These are phyloP conservation scores for Ictalurus furcatus DNA, from an alignment of 2,113 vertebrate genomes.

Conservation along the genomic window DNA sequence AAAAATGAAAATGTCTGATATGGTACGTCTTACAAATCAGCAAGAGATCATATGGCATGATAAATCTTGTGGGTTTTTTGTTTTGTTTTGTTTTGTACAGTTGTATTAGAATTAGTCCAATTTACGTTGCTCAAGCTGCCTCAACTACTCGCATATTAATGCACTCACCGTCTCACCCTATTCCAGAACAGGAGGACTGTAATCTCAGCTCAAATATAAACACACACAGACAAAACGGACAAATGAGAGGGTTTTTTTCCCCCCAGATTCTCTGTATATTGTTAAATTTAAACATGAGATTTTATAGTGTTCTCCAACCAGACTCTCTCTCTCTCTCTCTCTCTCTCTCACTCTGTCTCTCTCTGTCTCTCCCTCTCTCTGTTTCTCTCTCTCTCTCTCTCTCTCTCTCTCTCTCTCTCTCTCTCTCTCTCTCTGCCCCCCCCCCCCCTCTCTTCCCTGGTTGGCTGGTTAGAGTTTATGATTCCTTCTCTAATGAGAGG, in stretches of 20 bases:
- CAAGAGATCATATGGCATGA: neutral
- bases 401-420: slow-evolving; percentile 20
- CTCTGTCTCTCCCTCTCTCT: slow-evolving; percentile 9
- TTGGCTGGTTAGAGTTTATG: slow-evolving; percentile 42
- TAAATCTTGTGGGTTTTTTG: neutral
- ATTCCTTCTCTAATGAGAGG: slow-evolving; percentile 51
- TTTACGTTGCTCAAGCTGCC: neutral
- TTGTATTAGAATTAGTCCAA: neutral
- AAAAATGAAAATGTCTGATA: neutral
- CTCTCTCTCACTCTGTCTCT: neutral
- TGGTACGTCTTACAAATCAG: neutral
- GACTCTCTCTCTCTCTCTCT: neutral
- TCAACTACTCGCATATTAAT: slow-evolving; percentile 25
- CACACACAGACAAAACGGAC: neutral
- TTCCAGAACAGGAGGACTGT: slow-evolving; percentile 1
- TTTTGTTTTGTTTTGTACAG: neutral
- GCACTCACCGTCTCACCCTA: neutral
- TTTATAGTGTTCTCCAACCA: slow-evolving; percentile 20
- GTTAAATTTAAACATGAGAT: slow-evolving; percentile 31
- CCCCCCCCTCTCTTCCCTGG: slow-evolving; percentile 34
- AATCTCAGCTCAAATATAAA: slow-evolving; percentile 38
- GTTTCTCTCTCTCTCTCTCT: neutral
- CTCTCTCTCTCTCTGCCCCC: neutral
- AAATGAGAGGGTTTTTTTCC: neutral
- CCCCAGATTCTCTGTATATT: neutral